Conservation (phyloP, 1,140 invertebrate genomes). For the Holotrichia oblita region DNA sequence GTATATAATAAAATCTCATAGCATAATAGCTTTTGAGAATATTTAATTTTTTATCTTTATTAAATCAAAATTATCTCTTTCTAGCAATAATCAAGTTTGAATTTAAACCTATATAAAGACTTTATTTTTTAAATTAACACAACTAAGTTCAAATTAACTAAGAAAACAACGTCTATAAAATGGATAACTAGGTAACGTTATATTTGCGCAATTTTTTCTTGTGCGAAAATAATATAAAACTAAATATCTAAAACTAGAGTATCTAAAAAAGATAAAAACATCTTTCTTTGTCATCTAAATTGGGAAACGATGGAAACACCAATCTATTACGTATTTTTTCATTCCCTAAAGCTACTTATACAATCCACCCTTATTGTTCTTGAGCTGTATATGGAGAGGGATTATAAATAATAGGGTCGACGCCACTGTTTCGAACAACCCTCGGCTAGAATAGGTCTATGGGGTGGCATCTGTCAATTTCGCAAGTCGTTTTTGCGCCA, state of each 20-base stretch:
- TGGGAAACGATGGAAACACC: neutral
- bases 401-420: slow-evolving; percentile 29
- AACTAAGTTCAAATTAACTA: too few relatives aligned
- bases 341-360: neutral
- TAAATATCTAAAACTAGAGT: neutral
- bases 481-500: slow-evolving; percentile 50
- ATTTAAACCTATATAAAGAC: too few relatives aligned
- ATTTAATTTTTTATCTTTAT: too few relatives aligned
- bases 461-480: slow-evolving; percentile 62
- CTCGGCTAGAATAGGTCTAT: slow-evolving; percentile 40
- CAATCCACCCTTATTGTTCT: neutral
- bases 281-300: neutral
- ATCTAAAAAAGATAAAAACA: neutral
- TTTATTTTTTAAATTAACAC: too few relatives aligned
- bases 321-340: neutral
- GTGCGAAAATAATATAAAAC: neutral
- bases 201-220: too few relatives aligned
- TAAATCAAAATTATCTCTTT: too few relatives aligned
- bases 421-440: slow-evolving; percentile 31
- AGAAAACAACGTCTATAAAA: too few relatives aligned
- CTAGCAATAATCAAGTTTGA: too few relatives aligned
- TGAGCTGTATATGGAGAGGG: neutral
- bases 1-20: too few relatives aligned
- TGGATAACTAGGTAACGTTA: too few relatives aligned
- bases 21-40: too few relatives aligned